These are phyloP conservation scores for Caranx melampygus DNA, from an alignment of 2,113 vertebrate species.

Conservation along the genomic window DNA sequence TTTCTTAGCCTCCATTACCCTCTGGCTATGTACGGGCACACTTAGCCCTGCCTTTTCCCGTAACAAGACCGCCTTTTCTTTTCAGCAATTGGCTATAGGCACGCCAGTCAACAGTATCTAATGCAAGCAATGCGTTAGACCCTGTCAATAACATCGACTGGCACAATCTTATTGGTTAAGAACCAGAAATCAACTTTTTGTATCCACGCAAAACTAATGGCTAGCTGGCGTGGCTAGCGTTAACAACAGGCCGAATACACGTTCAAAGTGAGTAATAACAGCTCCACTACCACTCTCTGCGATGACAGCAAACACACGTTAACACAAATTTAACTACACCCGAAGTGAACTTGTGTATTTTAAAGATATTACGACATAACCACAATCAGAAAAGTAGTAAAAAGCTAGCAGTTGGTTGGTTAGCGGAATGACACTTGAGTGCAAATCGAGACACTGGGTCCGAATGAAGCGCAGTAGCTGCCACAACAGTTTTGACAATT, in stretches of 20 bases:
- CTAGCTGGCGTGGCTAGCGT: conserved; percentile 72
- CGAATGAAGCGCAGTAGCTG: conserved; percentile 65
- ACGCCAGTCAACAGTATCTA: conserved; percentile 60
- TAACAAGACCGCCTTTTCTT: conserved; percentile 78
- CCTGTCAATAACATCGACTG: conserved; percentile 68
- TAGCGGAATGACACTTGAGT: conserved; percentile 79
- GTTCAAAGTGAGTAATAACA: conserved; percentile 54
- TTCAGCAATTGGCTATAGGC: conserved; percentile 65
- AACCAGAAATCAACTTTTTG: conserved; percentile 74
- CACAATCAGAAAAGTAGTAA: conserved; percentile 5
- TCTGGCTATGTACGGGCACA: conserved; percentile 54
- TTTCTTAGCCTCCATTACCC: conserved; percentile 73
- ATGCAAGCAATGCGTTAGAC: conserved; percentile 42
- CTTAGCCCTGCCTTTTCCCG: conserved; percentile 83
- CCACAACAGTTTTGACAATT: conserved; percentile 69
- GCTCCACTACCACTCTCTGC: conserved; percentile 7
- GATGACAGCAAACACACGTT: conserved; percentile 34
- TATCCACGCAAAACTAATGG: conserved; percentile 71
- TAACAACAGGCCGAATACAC: conserved; percentile 75
- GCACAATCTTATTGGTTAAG: conserved; percentile 70
- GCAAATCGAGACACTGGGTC: conserved; percentile 67
- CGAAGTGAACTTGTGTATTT: neutral
- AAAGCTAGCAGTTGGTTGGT: conserved; percentile 50
- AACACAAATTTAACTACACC: neutral
- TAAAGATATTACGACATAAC: neutral